phyloP scores from a whole-genome alignment of 2,888 invertebrate species.

The Leptinotarsa peninsularis region DNA sequence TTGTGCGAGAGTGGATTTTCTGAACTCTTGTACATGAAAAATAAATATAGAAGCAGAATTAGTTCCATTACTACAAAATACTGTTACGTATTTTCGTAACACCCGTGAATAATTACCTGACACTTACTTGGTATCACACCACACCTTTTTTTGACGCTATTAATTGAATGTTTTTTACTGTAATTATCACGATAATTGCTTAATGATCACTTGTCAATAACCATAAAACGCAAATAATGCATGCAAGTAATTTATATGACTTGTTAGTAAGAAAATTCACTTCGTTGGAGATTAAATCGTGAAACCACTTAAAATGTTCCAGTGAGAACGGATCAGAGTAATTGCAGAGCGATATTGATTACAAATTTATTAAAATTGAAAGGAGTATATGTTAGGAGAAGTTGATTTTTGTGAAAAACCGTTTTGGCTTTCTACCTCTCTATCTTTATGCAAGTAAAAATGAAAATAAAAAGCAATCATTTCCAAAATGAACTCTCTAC shows the following conservation, averaged over 20 bases:
- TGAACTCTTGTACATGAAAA: too few species aligned
- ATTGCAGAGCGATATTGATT: conserved; percentile 14
- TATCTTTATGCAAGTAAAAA: too few species aligned
- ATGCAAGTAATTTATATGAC: conserved; percentile 16
- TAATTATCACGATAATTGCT: conserved; percentile 12
- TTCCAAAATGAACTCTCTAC: too few species aligned
- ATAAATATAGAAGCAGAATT: too few species aligned
- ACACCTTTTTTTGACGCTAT: conserved; percentile 20
- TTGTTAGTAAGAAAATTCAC: conserved; percentile 4
- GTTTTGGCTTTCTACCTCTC: too few species aligned
- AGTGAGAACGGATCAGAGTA: conserved; percentile 3
- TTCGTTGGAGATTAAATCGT: conserved; percentile 1
- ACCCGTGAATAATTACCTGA: conserved; percentile 3
- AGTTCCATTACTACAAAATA: background rate
- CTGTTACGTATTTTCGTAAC: conserved; percentile 11
- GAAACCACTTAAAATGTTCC: conserved; percentile 8
- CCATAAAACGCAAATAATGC: conserved; percentile 16
- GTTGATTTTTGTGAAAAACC: too few species aligned
- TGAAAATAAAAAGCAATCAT: too few species aligned
- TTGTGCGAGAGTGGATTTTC: too few species aligned
- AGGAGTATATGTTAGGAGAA: too few species aligned
- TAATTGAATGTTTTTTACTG: conserved; percentile 14
- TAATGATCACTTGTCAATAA: conserved; percentile 20
- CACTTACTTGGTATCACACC: conserved; percentile 1
- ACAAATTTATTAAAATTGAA: background rate